Base-by-base conservation (phyloP, 2,797 vertebrate genomes). In the Lepidocolaptes lacrymiger region DNA sequence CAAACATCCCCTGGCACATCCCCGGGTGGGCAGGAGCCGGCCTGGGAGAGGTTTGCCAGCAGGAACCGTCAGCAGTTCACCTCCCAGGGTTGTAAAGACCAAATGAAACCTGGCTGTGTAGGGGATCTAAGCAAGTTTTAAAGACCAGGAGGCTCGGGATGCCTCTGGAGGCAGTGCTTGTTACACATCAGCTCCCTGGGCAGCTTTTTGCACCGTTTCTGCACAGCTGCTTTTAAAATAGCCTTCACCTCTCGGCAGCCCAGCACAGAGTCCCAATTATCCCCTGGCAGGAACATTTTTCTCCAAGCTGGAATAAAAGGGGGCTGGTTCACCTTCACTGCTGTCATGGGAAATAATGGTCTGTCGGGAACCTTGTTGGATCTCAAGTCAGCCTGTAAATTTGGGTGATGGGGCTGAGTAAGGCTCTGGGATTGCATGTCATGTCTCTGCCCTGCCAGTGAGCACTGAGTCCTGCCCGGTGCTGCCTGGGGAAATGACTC, bases 211-310 rank as follows among this genome's bases (percentile, higher is more conserved):
- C 56, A 30, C 37, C 0, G 0, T 72, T 91, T 85, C 77, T 87
- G 76, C 88, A 95, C 86, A 49, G 81, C 73, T 85, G 91, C 86
- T 77, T 93, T 76, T 85, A 36, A 76, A 76, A 90, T 11, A 85
- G 52, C 77, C 88, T 63, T 91, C 78, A 39, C 87, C 89, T 93
- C 41, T 41, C 8, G 4, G 88, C 89, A 89, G 81, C 51, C 43
- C 91, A 23, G 85, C 1, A 3, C 88, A 68, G 69, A 34, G 62
- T 46, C 91, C 89, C 75, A 61, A 68, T 95, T 91, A 92, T 49
- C 61, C 56, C 56, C 72, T 59, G 84, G 87, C 92, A 92, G 91
- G 49, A 90, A 64, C 58, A 27, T 87, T 95, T 95, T 85, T 71
- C 72, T 93, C 49, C 49, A 20, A 32, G 89, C 81, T 75, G 89